Evolutionary conservation across 30 jellyfish, hydroid and myxozoan genomes (phyloP), one percentile per base, ranked within the genome.

Genomic region (Aurelia aurita): DNA sequence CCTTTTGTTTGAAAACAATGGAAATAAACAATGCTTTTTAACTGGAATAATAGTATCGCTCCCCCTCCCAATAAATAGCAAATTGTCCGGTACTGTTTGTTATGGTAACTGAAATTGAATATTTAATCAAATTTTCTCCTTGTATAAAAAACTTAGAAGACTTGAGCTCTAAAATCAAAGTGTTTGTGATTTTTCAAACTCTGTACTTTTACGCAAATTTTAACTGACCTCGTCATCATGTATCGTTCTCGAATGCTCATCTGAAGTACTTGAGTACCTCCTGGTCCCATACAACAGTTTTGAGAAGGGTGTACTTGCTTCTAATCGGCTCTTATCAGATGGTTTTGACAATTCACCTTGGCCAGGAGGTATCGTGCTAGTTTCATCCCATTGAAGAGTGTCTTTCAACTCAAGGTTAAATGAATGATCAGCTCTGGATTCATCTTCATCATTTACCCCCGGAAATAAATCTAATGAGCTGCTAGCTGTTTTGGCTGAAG

Each of bases 271-370:
- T 3, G 76, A 55, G n/a, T 55, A 29, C 26, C 74, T 45, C 59
- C 72, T 46, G 31, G 96, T 74, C 16, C 85, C 46, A 10, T 86
- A 74, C 43, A 86, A 67, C 58, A 86, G 67, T 74, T 86, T 86
- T 31, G 86, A 69, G 60, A 78, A 86, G 28, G 96, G 96, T 9
- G 96, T 86, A 75, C 68, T 75, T 23, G 62, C 67, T 35, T 71
- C 74, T 59, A 59, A 12, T 16, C 87, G 74, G 34, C 59, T 27
- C 66, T 69, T 69, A 44, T 69, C 44, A 27, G 74, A 35, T 2
- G 26, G 39, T 7, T 26, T 22, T 23, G 46, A 29, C 20, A 75
- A 59, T 23, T 55, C 87, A 5, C 87, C 87, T 75, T 75, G 87
- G n/a, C 76, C 87, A 4, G 76, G 87, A 15, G 74, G 87, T 9